Conservation (phyloP, 2,113 vertebrate genomes). For the Pomatorhinus ruficollis region DNA sequence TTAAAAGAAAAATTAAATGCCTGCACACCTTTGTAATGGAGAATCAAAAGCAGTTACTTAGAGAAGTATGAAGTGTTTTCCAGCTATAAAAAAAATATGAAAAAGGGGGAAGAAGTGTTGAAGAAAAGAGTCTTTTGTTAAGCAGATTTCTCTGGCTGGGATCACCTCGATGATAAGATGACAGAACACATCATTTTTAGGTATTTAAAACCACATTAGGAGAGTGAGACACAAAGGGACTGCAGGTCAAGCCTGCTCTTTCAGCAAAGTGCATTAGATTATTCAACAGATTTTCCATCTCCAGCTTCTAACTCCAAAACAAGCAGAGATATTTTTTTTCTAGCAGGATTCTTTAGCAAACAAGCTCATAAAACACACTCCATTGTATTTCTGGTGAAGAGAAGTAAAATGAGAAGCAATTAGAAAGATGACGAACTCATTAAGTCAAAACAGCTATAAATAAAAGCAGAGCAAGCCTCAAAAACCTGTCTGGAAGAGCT, state of each 20-base stretch:
- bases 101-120: neutral
- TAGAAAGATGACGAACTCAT: neutral
- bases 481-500: neutral
- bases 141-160: neutral
- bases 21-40: neutral
- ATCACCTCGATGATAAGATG: neutral
- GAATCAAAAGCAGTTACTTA: neutral
- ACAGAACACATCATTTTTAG: neutral
- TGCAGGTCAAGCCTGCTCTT: neutral
- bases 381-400: neutral
- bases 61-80: neutral
- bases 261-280: neutral
- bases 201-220: neutral
- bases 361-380: neutral
- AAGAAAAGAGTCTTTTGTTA: neutral
- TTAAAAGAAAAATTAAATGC: neutral
- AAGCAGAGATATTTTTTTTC: neutral
- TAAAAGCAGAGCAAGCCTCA: neutral
- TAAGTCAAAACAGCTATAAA: slow-evolving; percentile 2
- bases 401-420: neutral
- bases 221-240: neutral
- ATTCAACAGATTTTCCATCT: neutral
- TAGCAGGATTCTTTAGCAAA: neutral
- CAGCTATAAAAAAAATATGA: neutral
- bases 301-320: neutral